Evolutionary conservation across 2,113 vertebrate genomes (phyloP).

Genomic region (Limnothrissa miodon): DNA sequence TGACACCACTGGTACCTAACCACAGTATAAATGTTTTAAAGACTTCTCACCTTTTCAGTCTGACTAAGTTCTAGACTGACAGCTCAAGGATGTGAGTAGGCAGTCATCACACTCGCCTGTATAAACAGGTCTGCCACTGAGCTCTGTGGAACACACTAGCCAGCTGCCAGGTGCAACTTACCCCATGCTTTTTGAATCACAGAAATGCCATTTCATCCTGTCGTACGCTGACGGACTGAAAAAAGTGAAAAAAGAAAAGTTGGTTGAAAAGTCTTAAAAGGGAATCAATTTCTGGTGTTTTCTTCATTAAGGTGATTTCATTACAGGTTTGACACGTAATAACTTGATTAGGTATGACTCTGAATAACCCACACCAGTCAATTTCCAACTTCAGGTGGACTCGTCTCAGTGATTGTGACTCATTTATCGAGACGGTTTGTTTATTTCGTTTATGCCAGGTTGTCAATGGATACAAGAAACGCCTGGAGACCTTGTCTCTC

Average conservation of each 20-base stretch:
- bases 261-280: neutral
- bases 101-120: conserved; percentile 60
- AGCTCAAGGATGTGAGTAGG: conserved; percentile 42
- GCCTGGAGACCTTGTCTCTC: neutral
- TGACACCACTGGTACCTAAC: neutral
- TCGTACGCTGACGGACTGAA: neutral
- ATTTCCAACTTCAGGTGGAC: neutral
- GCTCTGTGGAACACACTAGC: neutral
- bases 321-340: neutral
- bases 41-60: conserved; percentile 16
- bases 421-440: conserved; percentile 3
- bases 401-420: neutral
- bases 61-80: conserved; percentile 45
- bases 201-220: neutral
- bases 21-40: neutral
- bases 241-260: neutral
- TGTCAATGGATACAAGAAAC: conserved; percentile 2
- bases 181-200: neutral
- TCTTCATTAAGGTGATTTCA: neutral
- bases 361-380: neutral
- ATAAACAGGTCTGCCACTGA: conserved; percentile 34
- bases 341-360: neutral
- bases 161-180: conserved; percentile 7
- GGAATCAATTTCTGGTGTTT: neutral
- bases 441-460: neutral